Percentiles rank a stretch among this genome's conserved stretches.
Conservation (phyloP, 2,888 invertebrate species). For the Epistrophe grossulariae region DNA sequence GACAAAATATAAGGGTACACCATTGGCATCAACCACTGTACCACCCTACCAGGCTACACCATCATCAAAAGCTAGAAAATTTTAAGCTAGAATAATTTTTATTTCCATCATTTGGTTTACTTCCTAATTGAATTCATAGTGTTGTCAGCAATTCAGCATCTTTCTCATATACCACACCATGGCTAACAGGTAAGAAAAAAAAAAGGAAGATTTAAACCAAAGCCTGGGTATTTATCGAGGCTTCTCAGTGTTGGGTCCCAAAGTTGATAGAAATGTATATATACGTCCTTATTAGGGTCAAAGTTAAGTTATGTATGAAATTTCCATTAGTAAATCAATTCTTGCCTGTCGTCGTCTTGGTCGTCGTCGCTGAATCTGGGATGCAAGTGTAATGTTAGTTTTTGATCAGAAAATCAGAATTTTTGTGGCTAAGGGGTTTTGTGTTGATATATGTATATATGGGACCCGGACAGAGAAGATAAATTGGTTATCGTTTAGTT, state of each 20-base stretch:
- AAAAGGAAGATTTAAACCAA: not conserved
- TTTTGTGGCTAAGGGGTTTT: conserved; percentile 27
- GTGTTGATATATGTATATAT: not conserved
- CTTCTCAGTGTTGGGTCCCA: not conserved
- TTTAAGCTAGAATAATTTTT: conserved; percentile 66
- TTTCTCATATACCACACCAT: conserved; percentile 2
- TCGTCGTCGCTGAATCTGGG: conserved; percentile 11
- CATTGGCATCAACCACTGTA: not conserved
- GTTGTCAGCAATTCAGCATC: conserved; percentile 54
- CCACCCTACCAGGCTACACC: not conserved
- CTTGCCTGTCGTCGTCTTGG: not conserved
- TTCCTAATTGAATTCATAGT: conserved; percentile 73
- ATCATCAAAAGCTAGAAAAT: conserved; percentile 7
- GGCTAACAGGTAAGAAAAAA: conserved; percentile 49
- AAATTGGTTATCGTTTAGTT: conserved; percentile 21
- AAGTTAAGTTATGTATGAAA: conserved; percentile 69
- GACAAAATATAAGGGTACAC: conserved; percentile 12
- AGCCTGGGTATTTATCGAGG: not conserved
- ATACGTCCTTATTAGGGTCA: conserved; percentile 75
- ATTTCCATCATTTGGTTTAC: conserved; percentile 42
- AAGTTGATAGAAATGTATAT: not conserved
- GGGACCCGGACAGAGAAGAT: not conserved
- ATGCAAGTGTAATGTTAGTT: conserved; percentile 35
- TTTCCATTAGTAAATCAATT: conserved; percentile 75
- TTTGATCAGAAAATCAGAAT: conserved; percentile 54